Conservation (phyloP, 1,140 invertebrate genomes). For the Hylaeus anthracinus region DNA sequence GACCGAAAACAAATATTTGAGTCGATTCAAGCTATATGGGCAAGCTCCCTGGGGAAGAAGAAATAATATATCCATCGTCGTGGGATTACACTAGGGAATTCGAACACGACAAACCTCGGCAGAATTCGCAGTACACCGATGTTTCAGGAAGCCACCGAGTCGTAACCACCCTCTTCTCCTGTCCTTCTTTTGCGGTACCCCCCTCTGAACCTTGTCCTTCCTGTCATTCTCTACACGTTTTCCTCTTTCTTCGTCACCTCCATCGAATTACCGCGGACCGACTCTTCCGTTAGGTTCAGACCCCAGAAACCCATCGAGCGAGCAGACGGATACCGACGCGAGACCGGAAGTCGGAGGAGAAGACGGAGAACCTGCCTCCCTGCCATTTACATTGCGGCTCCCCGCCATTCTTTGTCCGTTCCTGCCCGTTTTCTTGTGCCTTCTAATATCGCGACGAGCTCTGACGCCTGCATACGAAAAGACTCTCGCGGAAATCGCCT, state of each 20-base stretch:
- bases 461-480: not conserved
- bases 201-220: conserved; percentile 28
- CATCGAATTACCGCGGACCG: not conserved
- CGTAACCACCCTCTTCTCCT: conserved; percentile 35
- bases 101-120: not conserved
- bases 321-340: not conserved
- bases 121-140: conserved; percentile 20
- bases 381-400: conserved; percentile 12
- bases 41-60: not conserved
- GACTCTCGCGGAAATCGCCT: not conserved
- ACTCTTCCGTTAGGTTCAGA: not conserved
- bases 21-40: not conserved
- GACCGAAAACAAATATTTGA: too few species aligned
- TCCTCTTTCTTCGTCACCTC: not conserved
- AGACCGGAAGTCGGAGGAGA: not conserved
- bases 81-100: not conserved
- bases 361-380: conserved; percentile 3
- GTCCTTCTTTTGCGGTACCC: conserved; percentile 25
- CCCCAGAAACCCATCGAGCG: conserved; percentile 3
- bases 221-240: not conserved
- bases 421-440: not conserved
- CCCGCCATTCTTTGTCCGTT: not conserved
- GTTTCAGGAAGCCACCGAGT: conserved; percentile 37
- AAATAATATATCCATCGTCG: conserved; percentile 12
- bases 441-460: not conserved